Base-by-base conservation (phyloP, 1,140 invertebrate genomes). In the Pteromalus puparum region DNA sequence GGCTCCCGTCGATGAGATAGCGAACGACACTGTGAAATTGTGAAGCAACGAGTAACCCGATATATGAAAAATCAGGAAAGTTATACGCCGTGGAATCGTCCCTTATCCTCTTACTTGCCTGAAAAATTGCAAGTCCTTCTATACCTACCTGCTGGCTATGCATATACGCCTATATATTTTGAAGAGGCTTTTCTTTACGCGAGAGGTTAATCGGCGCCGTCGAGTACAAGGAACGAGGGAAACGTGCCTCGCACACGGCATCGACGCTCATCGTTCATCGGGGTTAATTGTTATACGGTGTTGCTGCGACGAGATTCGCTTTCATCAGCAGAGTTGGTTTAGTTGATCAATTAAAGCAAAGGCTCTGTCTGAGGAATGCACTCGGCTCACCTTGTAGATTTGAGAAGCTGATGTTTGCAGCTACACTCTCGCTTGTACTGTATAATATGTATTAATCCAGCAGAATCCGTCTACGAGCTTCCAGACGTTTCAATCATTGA, bases 1-100 rank as follows among this genome's bases (percentile, higher is more conserved):
- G 53, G 53, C 53, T 61, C 53, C 53, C 26, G 48, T 10, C n/a
- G 48, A 65, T 18, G 48, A 28, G 48, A 65, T 61, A 61, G 53
- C 21, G 18, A n/a, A n/a, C 53, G 53, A 48, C 48, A 24, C 10
- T 2, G 24, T 2, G 30, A n/a, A n/a, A n/a, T n/a, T n/a, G n/a
- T n/a, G n/a, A n/a, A n/a, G 28, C 2, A 4, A 15, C 26, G 26
- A n/a, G 67, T 21, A 53, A 72, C 38, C 72, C 68, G 79, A 81
- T 73, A 53, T 81, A 53, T 73, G 79, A 53, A 81, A 81, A 53
- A 81, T 81, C 42, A 7, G 79, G 42, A 72, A 53, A 81, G 38
- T 81, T 74, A 61, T 28, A 38, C 15, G 70, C 9, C 21, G 21
- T 13, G 21, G 21, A 76, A 48, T 76, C 74, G 74, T 48, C 0